Conservation (phyloP, 2,797 vertebrate genomes). For the Smutsia temminckii region DNA sequence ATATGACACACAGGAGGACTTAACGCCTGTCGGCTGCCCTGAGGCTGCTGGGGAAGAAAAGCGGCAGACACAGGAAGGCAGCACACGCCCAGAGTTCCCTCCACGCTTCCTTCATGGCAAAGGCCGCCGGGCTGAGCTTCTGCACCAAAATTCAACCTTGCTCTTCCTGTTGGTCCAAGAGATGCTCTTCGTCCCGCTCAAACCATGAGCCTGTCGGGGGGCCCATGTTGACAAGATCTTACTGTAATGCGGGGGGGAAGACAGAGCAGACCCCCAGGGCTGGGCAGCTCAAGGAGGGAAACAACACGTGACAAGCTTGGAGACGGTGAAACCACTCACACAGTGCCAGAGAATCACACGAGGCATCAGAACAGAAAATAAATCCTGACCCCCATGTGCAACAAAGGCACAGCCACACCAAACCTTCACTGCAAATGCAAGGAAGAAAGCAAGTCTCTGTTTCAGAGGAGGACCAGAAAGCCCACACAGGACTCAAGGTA, state of each 20-base stretch:
- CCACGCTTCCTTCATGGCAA: neutral
- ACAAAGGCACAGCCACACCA: fast-evolving
- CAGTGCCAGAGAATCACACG: fast-evolving
- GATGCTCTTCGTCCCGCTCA: neutral
- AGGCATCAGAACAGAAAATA: neutral
- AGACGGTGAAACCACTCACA: fast-evolving
- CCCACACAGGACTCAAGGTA: neutral
- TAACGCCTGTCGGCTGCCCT: neutral
- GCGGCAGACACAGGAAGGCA: neutral
- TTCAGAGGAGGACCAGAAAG: neutral
- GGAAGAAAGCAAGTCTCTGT: neutral
- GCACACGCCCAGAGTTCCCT: neutral
- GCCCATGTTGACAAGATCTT: neutral
- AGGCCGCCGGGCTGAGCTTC: neutral
- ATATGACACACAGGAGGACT: fast-evolving
- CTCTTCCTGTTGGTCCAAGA: neutral
- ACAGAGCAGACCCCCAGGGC: neutral
- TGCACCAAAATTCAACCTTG: neutral
- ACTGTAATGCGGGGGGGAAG: neutral
- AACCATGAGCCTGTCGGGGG: no score
- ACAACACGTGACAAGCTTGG: neutral
- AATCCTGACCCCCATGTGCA: neutral
- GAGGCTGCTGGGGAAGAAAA: no score
- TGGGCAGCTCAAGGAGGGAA: neutral
- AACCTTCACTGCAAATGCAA: neutral